Evolutionary conservation across 2,797 vertebrate genomes (phyloP), one percentile per base, ranked within the genome.

Genomic region (Avahi laniger): DNA sequence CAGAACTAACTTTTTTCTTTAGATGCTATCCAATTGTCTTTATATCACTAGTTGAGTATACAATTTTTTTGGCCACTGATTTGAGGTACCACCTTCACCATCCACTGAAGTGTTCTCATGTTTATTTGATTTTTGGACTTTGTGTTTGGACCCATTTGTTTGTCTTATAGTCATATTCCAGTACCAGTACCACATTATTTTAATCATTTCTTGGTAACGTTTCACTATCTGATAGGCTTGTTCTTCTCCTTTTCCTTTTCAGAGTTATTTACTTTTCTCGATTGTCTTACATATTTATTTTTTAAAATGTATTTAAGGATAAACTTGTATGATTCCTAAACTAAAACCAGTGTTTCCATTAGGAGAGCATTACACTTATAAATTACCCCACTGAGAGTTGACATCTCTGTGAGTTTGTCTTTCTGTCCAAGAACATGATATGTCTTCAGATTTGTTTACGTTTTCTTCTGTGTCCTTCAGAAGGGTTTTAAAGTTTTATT

Each of bases 401-500:
- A 83, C 2, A 1, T 52, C 0, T 48, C 72, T 46, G 0, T 91
- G 70, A 85, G 28, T 90, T n/a, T 93, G 4, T 89, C 35, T 65
- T 76, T 26, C 28, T 69, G 12, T 61, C 35, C n/a, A 85, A 41
- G 65, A 84, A 75, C 26, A 12, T 54, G 17, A 0, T 93, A 18
- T 65, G 24, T 50, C 15, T 88, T 89, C 41, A 46, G 30, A n/a
- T 24, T 38, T 63, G 7, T 67, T 26, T 24, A 81, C 9, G 1
- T 79, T 15, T n/a, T 73, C 15, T n/a, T 83, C 79, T 83, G 65
- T 81, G 26, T 91, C 33, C 28, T 41, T 96, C 30, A 50, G 63
- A 93, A 94, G 18, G 13, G 6, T 41, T 86, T 70, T 41, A 38
- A 70, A 30, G 1, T 70, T 96, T 94, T 96, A 18, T 87, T 85